Conservation (phyloP, 2,113 vertebrate genomes). For the Anguilla rostrata region DNA sequence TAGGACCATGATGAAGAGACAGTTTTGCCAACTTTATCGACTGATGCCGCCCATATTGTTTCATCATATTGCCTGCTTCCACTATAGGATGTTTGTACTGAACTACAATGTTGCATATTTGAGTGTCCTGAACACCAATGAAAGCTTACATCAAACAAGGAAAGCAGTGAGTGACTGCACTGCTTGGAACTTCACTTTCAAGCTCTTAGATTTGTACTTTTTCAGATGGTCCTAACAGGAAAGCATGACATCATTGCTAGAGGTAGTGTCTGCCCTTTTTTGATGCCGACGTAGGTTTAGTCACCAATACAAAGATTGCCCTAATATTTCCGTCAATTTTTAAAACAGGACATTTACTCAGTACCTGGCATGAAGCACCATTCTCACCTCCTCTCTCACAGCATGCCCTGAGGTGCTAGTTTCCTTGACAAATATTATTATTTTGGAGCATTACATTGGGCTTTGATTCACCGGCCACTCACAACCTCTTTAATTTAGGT, state of each 20-base stretch:
- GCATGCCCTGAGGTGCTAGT: background rate
- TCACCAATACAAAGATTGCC: conserved; percentile 31
- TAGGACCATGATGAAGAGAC: no score
- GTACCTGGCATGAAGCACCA: background rate
- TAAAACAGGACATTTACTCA: conserved; percentile 3
- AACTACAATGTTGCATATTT: background rate
- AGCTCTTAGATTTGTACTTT: background rate
- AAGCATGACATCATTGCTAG: conserved; percentile 30
- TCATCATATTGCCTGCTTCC: background rate
- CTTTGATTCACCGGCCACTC: background rate
- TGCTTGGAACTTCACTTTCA: conserved; percentile 29
- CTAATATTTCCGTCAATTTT: conserved; percentile 26
- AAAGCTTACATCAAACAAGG: background rate
- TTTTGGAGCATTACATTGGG: background rate
- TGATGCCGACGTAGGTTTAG: conserved; percentile 26
- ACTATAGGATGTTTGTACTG: background rate
- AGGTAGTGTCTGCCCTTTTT: conserved; percentile 32
- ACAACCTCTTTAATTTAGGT: background rate
- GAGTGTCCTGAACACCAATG: background rate
- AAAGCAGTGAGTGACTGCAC: conserved; percentile 9
- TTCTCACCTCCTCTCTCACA: conserved; percentile 4
- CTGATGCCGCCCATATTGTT: background rate
- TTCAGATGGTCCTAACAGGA: conserved; percentile 31
- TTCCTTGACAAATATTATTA: background rate
- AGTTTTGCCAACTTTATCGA: background rate